Conservation (phyloP, 2,797 vertebrate genomes). For the Myotis daubentonii region DNA sequence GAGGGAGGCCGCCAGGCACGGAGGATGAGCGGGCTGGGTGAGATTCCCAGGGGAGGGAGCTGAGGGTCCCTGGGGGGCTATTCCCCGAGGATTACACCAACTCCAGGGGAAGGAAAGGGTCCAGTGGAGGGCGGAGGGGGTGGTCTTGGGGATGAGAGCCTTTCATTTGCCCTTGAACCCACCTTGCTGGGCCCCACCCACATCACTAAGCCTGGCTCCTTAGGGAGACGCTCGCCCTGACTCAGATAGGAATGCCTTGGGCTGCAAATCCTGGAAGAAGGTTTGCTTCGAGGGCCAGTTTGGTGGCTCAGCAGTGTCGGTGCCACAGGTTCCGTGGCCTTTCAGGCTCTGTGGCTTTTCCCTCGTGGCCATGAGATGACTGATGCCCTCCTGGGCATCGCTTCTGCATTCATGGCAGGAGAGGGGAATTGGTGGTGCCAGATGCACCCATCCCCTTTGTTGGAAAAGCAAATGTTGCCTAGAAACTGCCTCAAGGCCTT, state of each 20-base stretch:
- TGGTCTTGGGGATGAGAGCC: not conserved
- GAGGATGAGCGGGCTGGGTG: rapidly evolving
- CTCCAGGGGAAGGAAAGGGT: too few species aligned
- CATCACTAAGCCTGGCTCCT: not conserved
- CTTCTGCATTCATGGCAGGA: not conserved
- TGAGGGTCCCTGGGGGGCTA: not conserved
- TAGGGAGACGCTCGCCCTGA: not conserved
- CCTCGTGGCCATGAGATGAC: rapidly evolving
- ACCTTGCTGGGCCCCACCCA: rapidly evolving
- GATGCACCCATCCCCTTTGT: not conserved
- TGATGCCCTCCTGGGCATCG: too few species aligned
- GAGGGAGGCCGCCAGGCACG: rapidly evolving
- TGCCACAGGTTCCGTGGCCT: rapidly evolving
- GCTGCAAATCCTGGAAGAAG: not conserved
- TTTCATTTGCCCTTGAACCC: not conserved
- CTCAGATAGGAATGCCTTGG: not conserved
- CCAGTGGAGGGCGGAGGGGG: not conserved
- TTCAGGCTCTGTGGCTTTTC: not conserved
- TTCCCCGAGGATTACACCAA: not conserved
- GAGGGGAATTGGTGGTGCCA: rapidly evolving
- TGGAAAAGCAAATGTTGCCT: not conserved
- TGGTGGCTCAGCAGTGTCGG: not conserved
- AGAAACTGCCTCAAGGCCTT: not conserved
- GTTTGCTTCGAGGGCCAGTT: not conserved
- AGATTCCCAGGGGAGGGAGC: not conserved